Evolutionary conservation across 2,113 vertebrate species (phyloP).

Genomic region (Otus sunia): DNA sequence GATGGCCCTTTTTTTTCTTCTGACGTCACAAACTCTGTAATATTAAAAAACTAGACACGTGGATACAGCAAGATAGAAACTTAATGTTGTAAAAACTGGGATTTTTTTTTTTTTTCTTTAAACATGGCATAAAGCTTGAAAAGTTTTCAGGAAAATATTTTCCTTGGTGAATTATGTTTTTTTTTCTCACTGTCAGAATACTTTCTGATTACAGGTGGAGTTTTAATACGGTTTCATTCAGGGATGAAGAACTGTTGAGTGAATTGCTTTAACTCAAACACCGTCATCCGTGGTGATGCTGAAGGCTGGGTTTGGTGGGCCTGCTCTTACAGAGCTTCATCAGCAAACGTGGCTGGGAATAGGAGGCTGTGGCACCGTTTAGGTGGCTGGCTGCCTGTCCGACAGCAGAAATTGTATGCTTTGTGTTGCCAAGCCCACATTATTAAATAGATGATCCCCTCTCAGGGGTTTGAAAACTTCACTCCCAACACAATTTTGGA

Average conservation of each 20-base stretch:
- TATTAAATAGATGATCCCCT: fast-evolving
- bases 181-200: background rate
- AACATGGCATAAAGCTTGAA: background rate
- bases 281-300: background rate
- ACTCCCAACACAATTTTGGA: background rate
- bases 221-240: background rate
- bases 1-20: background rate
- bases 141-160: background rate
- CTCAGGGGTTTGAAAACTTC: background rate
- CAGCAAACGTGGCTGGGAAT: background rate
- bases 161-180: background rate
- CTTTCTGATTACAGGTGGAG: background rate
- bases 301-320: background rate
- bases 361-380: background rate
- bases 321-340: background rate
- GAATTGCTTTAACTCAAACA: background rate
- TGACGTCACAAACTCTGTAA: background rate
- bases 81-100: background rate
- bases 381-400: background rate
- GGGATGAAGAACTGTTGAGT: background rate
- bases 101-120: background rate
- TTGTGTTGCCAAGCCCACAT: background rate
- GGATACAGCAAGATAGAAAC: background rate
- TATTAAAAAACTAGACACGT: background rate
- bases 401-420: background rate